Percentiles rank a stretch among this genome's conserved stretches.
These are phyloP conservation scores for Carassius gibelio DNA, from an alignment of 2,113 vertebrate genomes.

Conservation along the genomic window DNA sequence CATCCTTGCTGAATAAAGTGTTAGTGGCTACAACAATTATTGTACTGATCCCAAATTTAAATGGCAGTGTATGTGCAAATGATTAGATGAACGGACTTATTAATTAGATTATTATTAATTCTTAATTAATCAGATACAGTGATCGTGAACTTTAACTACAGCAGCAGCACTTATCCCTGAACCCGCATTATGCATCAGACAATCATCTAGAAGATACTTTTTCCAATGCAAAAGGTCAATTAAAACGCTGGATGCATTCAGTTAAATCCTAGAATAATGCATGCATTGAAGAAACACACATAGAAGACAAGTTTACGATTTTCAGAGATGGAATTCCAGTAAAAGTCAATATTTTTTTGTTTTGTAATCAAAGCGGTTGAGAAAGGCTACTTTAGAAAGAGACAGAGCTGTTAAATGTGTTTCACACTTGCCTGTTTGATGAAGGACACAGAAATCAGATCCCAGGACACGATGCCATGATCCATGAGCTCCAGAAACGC, in stretches of 20 bases:
- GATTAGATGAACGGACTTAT: no score
- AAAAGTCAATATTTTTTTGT: not conserved
- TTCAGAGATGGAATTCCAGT: not conserved
- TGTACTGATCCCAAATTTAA: no score
- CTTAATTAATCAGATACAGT: no score
- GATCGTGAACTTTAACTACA: no score
- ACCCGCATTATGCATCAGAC: no score
- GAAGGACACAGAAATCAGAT: conserved; percentile 94
- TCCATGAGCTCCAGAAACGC: conserved; percentile 99
- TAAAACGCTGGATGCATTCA: not conserved
- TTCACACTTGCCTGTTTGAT: conserved; percentile 88
- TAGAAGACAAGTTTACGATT: not conserved
- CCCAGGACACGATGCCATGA: conserved; percentile 97
- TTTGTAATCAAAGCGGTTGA: not conserved
- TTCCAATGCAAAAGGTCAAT: not conserved
- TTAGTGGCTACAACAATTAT: no score
- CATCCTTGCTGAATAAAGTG: no score
- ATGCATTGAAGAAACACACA: not conserved
- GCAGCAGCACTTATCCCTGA: no score
- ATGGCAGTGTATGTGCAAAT: no score
- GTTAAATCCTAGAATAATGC: not conserved
- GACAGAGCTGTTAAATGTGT: not conserved
- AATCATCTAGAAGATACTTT: not conserved
- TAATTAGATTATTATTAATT: no score
- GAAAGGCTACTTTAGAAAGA: not conserved